Evolutionary conservation across 2,113 vertebrate genomes (phyloP).

Genomic region (Pachyramphus minor): DNA sequence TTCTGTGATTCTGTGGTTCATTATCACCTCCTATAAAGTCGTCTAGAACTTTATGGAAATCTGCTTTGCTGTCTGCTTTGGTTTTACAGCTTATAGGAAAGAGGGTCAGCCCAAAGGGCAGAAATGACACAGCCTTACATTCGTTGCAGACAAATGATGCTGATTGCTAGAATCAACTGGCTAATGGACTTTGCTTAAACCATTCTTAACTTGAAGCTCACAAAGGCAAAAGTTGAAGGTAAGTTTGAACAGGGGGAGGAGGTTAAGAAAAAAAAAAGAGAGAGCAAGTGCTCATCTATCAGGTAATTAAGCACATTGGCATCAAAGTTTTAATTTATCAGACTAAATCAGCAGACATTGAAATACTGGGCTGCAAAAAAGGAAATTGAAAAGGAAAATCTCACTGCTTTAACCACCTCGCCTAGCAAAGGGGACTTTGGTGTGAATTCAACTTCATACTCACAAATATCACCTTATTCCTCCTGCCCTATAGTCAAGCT

Average conservation of each 20-base stretch:
- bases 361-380: background rate
- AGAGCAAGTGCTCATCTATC: background rate
- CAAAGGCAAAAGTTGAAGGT: background rate
- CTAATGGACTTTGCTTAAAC: background rate
- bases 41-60: background rate
- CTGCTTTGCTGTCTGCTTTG: background rate
- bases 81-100: background rate
- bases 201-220: background rate
- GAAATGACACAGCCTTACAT: background rate
- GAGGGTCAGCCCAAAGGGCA: background rate
- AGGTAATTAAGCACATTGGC: background rate
- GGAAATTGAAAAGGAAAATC: background rate
- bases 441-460: background rate
- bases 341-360: background rate
- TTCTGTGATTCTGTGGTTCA: too few species aligned
- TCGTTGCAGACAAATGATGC: background rate
- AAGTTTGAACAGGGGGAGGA: background rate
- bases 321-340: background rate
- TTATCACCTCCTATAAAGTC: background rate
- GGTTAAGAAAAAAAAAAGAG: background rate
- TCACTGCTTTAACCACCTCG: background rate
- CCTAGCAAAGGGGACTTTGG: background rate
- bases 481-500: background rate
- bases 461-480: background rate
- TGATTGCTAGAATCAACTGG: background rate